These are phyloP conservation scores for Trichoplusia ni DNA, from an alignment of 1,140 invertebrate genomes.

Conservation along the genomic window DNA sequence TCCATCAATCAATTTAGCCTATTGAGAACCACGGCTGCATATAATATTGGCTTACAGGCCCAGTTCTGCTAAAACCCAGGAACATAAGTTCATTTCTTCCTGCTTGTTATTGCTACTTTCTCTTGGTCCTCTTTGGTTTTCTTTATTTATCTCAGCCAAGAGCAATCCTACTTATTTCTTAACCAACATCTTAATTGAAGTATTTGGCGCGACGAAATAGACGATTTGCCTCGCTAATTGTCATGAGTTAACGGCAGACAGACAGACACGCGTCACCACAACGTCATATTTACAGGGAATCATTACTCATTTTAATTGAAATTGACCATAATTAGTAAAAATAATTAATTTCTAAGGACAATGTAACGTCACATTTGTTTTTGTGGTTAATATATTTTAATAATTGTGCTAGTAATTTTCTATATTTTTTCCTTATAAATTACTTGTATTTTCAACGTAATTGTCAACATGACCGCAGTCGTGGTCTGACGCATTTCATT, in stretches of 20 bases:
- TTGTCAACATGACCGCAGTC: too few species aligned
- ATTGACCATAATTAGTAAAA: not conserved
- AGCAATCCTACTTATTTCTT: not conserved
- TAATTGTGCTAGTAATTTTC: not conserved
- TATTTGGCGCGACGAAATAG: slow-evolving; percentile 15
- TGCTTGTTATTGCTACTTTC: too few species aligned
- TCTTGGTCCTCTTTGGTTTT: too few species aligned
- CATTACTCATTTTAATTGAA: not conserved
- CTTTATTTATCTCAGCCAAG: not conserved
- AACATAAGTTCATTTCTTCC: too few species aligned
- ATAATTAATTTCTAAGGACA: not conserved
- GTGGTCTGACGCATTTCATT: too few species aligned
- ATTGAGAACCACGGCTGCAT: too few species aligned
- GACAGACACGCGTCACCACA: slow-evolving; percentile 1
- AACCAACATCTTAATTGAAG: not conserved
- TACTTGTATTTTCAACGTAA: too few species aligned
- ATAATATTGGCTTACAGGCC: too few species aligned
- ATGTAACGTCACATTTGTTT: not conserved
- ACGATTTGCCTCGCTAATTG: slow-evolving; percentile 29
- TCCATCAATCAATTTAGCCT: too few species aligned
- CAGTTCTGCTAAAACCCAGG: too few species aligned
- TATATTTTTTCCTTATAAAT: too few species aligned
- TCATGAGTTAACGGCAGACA: not conserved
- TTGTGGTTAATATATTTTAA: not conserved
- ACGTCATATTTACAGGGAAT: slow-evolving; percentile 2